Base-by-base conservation (phyloP, 92 coral and sea anemone species). In the Zoanthus sansibaricus region DNA sequence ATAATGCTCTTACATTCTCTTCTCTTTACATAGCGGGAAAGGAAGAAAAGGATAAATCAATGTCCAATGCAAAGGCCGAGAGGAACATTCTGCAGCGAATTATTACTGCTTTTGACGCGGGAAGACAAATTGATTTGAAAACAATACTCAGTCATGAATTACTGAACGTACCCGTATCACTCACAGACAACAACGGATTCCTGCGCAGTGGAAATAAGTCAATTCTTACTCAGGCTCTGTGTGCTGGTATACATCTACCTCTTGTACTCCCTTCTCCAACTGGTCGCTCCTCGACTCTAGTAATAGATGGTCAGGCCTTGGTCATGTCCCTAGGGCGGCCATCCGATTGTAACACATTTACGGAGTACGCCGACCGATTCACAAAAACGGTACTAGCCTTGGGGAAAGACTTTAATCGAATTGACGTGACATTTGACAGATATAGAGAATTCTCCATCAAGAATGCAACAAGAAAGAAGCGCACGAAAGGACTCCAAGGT, bases 141-240 rank as follows among this genome's bases (percentile, higher is more conserved):
- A 6, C 37, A 68, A 82, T 82, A 14, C 48, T 59, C 42, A 25
- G 21, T 46, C 66, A 90, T 51, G 91, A 92, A 69, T 75, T 92
- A 47, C 87, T 89, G 91, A 82, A 88, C 12, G 92, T 86, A 0
- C 95, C 91, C 30, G 72, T 89, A 47, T 72, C 95, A 21, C 68
- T 92, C 46, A 89, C 93, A 75, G 93, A 92, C 70, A 90, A 54
- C 87, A 92, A 92, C 58, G 83, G 89, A 14, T 17, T 25, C 71
- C 55, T 49, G 55, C 55, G 55, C 55, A 49, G 55, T 49, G 55
- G 55, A 49, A 49, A 49, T 49, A 49, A 49, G 55, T 49, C 55
- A 49, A 49, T 49, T 49, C 55, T 49, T 49, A 49, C 55, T 49
- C 55, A 49, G 55, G 55, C 55, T 49, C 55, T 49, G 55, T 49